Evolutionary conservation across 2,888 invertebrate genomes (phyloP).

Genomic region (Polymixis flavicincta): DNA sequence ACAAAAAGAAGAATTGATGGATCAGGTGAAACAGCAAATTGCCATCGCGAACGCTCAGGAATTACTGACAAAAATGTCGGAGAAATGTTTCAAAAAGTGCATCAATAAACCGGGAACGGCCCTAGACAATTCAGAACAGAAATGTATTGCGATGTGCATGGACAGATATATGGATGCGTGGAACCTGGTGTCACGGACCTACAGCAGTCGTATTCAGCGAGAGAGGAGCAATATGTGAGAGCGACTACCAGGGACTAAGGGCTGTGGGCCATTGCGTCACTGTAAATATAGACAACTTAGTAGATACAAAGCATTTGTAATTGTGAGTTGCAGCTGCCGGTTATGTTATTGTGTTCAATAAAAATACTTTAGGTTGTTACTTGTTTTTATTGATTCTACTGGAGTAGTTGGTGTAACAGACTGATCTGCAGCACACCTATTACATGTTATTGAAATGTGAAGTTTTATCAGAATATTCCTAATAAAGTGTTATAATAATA

Average conservation of each 20-base stretch:
- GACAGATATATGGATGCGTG: conserved; percentile 99
- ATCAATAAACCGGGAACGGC: conserved; percentile 97
- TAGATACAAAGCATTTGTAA: conserved; percentile 83
- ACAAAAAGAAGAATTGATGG: conserved; percentile 97
- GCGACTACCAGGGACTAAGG: conserved; percentile 47
- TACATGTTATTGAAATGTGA: conserved; percentile 49
- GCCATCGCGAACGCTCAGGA: conserved; percentile 98
- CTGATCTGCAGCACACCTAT: conserved; percentile 58
- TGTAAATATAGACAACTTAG: conserved; percentile 86
- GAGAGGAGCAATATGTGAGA: conserved; percentile 93
- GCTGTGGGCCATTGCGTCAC: conserved; percentile 74
- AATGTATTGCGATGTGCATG: conserved; percentile 99
- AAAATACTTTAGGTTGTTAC: conserved; percentile 80
- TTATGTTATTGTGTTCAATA: conserved; percentile 85
- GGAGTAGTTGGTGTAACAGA: conserved; percentile 55
- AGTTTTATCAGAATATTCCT: conserved; percentile 50
- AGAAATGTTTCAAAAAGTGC: conserved; percentile 99
- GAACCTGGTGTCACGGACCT: conserved; percentile 97
- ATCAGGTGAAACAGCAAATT: conserved; percentile 98
- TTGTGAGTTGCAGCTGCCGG: conserved; percentile 77
- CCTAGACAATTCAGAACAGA: conserved; percentile 97
- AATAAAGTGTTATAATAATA: conserved; percentile 52
- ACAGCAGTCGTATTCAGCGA: conserved; percentile 95
- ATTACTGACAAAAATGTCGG: conserved; percentile 98
- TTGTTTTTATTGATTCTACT: conserved; percentile 70